Conservation (phyloP, 2,113 vertebrate species). For the Rhegmatorhina hoffmannsi region DNA sequence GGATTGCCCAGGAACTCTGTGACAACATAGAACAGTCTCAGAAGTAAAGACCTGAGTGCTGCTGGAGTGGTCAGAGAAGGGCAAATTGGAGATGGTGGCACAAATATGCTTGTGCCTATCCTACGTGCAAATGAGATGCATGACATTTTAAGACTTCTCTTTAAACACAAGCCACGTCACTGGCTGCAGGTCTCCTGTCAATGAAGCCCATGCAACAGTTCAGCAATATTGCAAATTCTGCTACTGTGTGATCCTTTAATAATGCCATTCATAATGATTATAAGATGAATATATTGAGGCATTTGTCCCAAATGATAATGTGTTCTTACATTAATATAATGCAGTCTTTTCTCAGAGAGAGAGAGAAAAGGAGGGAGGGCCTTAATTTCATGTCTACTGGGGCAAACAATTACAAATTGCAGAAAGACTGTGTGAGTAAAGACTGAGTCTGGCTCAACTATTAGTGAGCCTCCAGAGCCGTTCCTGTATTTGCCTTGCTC, state of each 20-base stretch:
- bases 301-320: background rate
- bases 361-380: background rate
- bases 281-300: background rate
- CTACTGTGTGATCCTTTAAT: background rate
- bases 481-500: background rate
- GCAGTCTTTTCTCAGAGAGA: background rate
- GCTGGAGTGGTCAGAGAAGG: background rate
- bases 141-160: background rate
- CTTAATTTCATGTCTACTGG: background rate
- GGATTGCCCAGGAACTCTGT: background rate
- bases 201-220: background rate
- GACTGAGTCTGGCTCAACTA: background rate
- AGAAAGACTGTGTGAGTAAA: background rate
- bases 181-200: background rate
- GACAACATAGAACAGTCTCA: background rate
- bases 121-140: background rate
- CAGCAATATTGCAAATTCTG: background rate
- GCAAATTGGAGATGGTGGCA: background rate
- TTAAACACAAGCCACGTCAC: background rate
- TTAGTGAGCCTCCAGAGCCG: background rate
- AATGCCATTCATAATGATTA: conserved; percentile 8
- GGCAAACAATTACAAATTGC: background rate
- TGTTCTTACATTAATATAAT: background rate
- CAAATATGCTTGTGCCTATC: background rate
- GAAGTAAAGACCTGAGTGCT: background rate